phyloP scores from a whole-genome alignment of 2,797 vertebrate species.

The Glossophaga mutica region DNA sequence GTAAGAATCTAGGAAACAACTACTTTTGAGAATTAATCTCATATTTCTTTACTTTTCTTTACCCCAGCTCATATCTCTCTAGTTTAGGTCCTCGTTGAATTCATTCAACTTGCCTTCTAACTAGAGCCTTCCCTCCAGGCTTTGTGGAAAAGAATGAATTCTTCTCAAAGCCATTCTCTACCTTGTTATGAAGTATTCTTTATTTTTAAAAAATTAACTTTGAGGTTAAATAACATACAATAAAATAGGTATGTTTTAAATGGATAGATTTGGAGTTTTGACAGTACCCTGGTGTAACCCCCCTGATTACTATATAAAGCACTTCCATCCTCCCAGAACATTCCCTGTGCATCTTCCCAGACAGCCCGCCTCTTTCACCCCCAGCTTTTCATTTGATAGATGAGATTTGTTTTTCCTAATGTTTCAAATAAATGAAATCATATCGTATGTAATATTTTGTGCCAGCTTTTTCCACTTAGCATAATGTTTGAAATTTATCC shows the following conservation, averaged over 20 bases:
- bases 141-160: slow-evolving; percentile 6
- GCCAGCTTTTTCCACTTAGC: background rate
- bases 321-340: background rate
- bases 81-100: background rate
- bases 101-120: background rate
- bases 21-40: background rate
- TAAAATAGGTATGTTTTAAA: background rate
- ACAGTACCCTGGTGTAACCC: background rate
- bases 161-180: background rate
- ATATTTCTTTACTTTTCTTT: background rate
- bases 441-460: background rate
- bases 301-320: background rate
- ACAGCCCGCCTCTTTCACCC: background rate
- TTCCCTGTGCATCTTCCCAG: background rate
- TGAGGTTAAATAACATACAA: background rate
- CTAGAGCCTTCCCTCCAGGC: background rate
- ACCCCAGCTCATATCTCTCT: background rate
- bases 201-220: background rate
- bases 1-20: background rate
- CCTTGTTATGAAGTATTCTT: background rate
- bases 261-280: background rate
- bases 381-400: background rate
- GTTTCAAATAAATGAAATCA: background rate
- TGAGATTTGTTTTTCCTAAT: background rate
- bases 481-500: background rate